These are phyloP conservation scores for Calephelis perditalis DNA, from an alignment of 2,888 invertebrate species.

Conservation along the genomic window DNA sequence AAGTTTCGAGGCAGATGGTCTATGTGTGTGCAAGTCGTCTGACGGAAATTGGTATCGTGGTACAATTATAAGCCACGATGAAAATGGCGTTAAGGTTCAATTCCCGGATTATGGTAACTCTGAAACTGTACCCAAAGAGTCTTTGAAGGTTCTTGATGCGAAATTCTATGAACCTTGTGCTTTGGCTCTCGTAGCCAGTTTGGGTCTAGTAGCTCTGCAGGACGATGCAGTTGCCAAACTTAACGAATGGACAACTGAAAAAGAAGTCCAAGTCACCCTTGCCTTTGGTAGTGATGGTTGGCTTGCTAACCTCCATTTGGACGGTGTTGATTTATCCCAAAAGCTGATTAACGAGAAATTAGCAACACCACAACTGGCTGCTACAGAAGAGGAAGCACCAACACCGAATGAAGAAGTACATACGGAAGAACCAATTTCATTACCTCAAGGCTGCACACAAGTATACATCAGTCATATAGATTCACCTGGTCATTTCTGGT, in stretches of 20 bases:
- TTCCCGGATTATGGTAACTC: conserved; percentile 85
- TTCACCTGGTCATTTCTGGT: conserved; percentile 86
- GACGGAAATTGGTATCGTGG: conserved; percentile 87
- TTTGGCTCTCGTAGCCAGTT: conserved; percentile 54
- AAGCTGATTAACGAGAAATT: conserved; percentile 63
- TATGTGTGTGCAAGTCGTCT: conserved; percentile 80
- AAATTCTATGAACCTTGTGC: conserved; percentile 63
- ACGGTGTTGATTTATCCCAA: conserved; percentile 71
- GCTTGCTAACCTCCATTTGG: conserved; percentile 72
- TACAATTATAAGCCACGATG: conserved; percentile 63
- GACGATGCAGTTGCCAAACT: conserved; percentile 53
- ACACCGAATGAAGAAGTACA: conserved; percentile 39
- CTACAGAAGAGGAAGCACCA: conserved; percentile 40
- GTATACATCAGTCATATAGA: conserved; percentile 85
- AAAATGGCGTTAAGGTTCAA: conserved; percentile 67
- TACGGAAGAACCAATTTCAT: conserved; percentile 45
- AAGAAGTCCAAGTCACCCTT: conserved; percentile 74
- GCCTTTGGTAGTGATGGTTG: conserved; percentile 74
- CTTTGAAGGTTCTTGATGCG: conserved; percentile 67
- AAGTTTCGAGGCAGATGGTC: conserved; percentile 61
- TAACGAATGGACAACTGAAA: conserved; percentile 63
- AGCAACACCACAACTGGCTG: conserved; percentile 48
- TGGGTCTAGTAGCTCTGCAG: conserved; percentile 59
- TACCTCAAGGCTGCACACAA: conserved; percentile 57
- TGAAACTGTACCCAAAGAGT: conserved; percentile 70